phyloP scores from a whole-genome alignment of 1,140 invertebrate genomes.

The Solenopsis invicta region DNA sequence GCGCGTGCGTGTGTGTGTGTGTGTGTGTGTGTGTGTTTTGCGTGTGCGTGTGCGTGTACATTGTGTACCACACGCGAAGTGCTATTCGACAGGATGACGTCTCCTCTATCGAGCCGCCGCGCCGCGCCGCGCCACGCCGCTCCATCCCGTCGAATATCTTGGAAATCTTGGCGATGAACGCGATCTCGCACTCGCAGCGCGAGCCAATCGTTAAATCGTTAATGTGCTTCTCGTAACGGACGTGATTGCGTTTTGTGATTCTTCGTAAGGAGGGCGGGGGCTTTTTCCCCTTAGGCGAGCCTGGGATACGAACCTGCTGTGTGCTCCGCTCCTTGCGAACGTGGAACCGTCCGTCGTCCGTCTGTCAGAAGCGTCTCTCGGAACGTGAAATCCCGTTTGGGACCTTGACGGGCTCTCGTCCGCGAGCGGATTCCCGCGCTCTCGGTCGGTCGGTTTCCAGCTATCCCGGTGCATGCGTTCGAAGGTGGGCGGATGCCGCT shows the following conservation, averaged over 20 bases:
- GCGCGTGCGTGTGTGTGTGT: not conserved
- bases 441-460: constrained; percentile 43
- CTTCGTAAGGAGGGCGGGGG: constrained; percentile 32
- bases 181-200: not conserved
- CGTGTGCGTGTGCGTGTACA: not conserved
- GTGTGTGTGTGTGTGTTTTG: not conserved
- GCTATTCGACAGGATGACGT: constrained; percentile 14
- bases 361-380: constrained; percentile 51
- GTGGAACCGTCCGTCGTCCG: constrained; percentile 25
- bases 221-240: constrained; percentile 2
- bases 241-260: constrained; percentile 39
- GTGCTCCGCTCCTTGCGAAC: constrained; percentile 39
- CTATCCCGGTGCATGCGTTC: constrained; percentile 56
- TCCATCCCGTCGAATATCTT: not conserved
- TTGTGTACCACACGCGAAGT: constrained; percentile 4
- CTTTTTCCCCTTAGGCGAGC: constrained; percentile 11
- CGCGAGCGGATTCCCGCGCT: constrained; percentile 57
- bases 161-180: not conserved
- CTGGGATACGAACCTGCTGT: constrained; percentile 39
- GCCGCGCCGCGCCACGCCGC: too few species aligned
- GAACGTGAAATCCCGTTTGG: constrained; percentile 59
- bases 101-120: not conserved
- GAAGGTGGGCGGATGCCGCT: constrained; percentile 76
- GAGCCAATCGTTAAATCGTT: constrained; percentile 31
- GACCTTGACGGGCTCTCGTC: constrained; percentile 65